Conservation (phyloP, 1,140 invertebrate genomes). For the Pseudoatta argentina region DNA sequence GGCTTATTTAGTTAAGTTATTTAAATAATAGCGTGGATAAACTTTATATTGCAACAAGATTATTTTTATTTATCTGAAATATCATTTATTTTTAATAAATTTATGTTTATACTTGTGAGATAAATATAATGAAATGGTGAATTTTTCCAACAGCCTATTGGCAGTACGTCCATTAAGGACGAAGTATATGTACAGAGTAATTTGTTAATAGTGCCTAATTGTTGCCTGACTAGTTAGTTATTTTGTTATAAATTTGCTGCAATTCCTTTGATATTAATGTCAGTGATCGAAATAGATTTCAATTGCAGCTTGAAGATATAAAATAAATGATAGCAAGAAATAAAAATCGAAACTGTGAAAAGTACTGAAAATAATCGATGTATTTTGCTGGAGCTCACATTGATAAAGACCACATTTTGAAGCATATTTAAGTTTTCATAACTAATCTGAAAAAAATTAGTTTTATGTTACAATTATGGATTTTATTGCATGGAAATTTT, state of each 20-base stretch:
- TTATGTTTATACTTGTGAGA: neutral
- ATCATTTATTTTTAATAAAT: constrained; percentile 12
- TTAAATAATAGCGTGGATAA: neutral
- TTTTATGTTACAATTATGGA: constrained; percentile 15
- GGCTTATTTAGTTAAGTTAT: neutral
- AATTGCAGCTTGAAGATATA: constrained; percentile 64
- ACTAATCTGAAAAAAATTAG: neutral
- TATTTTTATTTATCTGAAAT: neutral
- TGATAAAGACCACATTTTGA: constrained; percentile 14
- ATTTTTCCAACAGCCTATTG: constrained; percentile 48
- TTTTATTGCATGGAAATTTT: constrained; percentile 2
- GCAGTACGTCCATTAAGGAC: neutral
- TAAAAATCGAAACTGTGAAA: constrained; percentile 59
- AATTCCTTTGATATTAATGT: constrained; percentile 74
- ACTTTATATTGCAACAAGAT: constrained; percentile 4
- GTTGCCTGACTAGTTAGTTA: constrained; percentile 48
- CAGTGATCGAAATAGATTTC: constrained; percentile 58
- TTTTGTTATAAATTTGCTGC: constrained; percentile 50
- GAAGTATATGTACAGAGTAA: constrained; percentile 51
- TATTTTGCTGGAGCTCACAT: constrained; percentile 53
- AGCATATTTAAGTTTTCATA: neutral
- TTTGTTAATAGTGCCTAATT: constrained; percentile 67
- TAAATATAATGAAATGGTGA: neutral
- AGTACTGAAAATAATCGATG: constrained; percentile 62
- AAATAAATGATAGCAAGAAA: constrained; percentile 52